These are phyloP conservation scores for Liparis tanakae DNA, from an alignment of 2,797 vertebrate genomes.

Conservation along the genomic window DNA sequence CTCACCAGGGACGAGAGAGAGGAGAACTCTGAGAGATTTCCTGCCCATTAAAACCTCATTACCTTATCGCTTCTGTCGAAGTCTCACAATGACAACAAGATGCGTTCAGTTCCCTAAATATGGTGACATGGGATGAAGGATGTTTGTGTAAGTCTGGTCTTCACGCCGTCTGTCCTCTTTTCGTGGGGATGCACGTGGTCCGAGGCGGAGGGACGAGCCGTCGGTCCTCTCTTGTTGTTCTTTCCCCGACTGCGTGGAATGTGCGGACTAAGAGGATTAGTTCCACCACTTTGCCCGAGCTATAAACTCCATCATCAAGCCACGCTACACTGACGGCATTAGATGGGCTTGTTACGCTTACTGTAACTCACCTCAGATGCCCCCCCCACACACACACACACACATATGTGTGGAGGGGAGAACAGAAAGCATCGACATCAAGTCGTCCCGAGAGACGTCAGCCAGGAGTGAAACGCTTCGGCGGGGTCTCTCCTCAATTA, in stretches of 20 bases:
- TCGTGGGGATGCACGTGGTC: constrained; percentile 7
- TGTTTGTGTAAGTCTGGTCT: not conserved
- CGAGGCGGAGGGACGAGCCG: constrained; percentile 24
- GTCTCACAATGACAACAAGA: not conserved
- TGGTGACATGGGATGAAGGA: not conserved
- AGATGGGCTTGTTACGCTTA: constrained; percentile 23
- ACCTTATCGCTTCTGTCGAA: not conserved
- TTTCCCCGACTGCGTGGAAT: constrained; percentile 49
- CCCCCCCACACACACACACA: too few species aligned
- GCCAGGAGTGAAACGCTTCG: not conserved
- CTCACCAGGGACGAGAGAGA: not conserved
- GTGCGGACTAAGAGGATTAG: constrained; percentile 62
- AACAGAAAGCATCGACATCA: not conserved
- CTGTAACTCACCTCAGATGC: constrained; percentile 13
- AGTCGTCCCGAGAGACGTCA: not conserved
- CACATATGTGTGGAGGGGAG: not conserved
- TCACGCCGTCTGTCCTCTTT: constrained; percentile 11
- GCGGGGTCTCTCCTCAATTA: not conserved
- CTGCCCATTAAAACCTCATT: not conserved
- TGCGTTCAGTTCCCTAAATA: not conserved
- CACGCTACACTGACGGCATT: constrained; percentile 32
- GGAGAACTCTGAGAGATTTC: not conserved
- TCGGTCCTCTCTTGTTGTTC: constrained; percentile 22
- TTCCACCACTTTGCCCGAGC: constrained; percentile 47
- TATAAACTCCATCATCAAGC: constrained; percentile 38